Conservation (phyloP, 1,140 invertebrate species). For the Melipona quadrifasciata region DNA sequence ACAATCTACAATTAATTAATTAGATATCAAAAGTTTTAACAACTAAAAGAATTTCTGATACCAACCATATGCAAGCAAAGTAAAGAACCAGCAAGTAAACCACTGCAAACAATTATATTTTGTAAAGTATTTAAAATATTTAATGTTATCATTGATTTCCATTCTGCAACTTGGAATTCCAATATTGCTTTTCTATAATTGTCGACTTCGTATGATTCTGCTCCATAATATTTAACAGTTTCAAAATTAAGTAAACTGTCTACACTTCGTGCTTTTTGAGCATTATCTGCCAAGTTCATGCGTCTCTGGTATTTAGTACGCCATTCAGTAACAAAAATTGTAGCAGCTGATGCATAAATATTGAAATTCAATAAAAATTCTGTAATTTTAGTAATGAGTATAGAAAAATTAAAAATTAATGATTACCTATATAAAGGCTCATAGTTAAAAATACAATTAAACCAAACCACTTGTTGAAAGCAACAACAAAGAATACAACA, state of each 20-base stretch:
- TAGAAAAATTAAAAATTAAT: slow-evolving; percentile 14
- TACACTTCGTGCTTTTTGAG: slow-evolving; percentile 93
- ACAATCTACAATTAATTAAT: slow-evolving; percentile 79
- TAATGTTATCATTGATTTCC: slow-evolving; percentile 91
- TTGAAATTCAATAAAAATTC: slow-evolving; percentile 5
- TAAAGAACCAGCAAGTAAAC: slow-evolving; percentile 92
- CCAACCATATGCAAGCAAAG: slow-evolving; percentile 92
- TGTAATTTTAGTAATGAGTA: not conserved
- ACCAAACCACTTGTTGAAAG: slow-evolving; percentile 97
- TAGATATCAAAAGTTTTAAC: not conserved
- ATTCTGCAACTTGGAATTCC: slow-evolving; percentile 94
- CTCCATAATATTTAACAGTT: slow-evolving; percentile 98
- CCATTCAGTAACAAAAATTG: slow-evolving; percentile 96
- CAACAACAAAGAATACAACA: slow-evolving; percentile 92
- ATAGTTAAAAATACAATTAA: slow-evolving; percentile 96
- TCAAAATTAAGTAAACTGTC: slow-evolving; percentile 99
- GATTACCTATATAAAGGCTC: slow-evolving; percentile 94
- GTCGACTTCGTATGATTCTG: slow-evolving; percentile 94
- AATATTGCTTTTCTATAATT: slow-evolving; percentile 91
- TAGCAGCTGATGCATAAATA: slow-evolving; percentile 84
- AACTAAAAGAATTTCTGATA: not conserved
- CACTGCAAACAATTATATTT: slow-evolving; percentile 93
- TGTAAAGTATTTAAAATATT: slow-evolving; percentile 95
- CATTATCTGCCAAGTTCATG: slow-evolving; percentile 97
- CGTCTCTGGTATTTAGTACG: slow-evolving; percentile 95